Conservation (phyloP, 2,113 vertebrate species). For the Abramis brama region DNA sequence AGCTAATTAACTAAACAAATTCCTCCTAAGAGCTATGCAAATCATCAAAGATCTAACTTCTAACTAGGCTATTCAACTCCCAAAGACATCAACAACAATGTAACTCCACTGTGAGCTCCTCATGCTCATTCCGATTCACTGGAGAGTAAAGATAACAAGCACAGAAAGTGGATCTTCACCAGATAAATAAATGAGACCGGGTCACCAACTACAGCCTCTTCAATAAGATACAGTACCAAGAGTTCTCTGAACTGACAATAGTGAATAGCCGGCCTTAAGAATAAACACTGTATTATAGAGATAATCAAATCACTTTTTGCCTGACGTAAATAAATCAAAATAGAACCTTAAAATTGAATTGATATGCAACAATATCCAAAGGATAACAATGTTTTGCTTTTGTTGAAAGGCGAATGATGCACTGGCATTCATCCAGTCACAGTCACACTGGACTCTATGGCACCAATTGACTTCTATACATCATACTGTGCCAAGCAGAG, state of each 20-base stretch:
- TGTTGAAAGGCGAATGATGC: neutral
- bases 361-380: neutral
- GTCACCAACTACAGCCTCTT: neutral
- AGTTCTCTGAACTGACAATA: neutral
- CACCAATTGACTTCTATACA: neutral
- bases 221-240: neutral
- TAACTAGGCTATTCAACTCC: neutral
- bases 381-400: neutral
- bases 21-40: neutral
- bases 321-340: too few relatives aligned
- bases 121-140: neutral
- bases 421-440: conserved; percentile 2
- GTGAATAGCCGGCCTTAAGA: neutral
- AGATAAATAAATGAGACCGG: neutral
- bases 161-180: neutral
- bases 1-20: neutral
- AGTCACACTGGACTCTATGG: neutral
- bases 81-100: neutral
- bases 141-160: neutral
- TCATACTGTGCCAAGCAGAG: neutral
- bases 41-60: neutral
- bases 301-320: neutral
- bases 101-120: neutral
- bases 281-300: neutral
- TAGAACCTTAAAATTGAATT: neutral